Base-by-base conservation (phyloP, 2,113 vertebrate genomes). In the Scomber japonicus region DNA sequence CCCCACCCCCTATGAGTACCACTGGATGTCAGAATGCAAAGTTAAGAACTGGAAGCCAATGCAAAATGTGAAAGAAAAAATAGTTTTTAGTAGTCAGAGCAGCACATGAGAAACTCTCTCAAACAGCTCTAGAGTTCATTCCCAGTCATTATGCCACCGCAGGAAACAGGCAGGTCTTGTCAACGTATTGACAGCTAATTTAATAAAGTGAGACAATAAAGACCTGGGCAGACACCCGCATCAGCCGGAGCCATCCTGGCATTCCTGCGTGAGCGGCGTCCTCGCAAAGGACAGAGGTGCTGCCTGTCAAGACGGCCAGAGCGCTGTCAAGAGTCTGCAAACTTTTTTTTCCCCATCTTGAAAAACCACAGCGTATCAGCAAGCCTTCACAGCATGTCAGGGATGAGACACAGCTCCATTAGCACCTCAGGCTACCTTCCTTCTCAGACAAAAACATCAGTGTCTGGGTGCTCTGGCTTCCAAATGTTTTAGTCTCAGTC, bases 141-240 rank as follows among this genome's bases (percentile, higher is more conserved):
- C 59, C 35, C 51, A 35, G 46, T 15, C 53, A 48, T 49, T 17
- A 24, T 44, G 72, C 60, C 53, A 17, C 54, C 1, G 13, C 53
- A 75, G 63, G 14, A 61, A 76, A 67, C 55, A 66, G 61, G 48
- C 48, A 48, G 46, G 46, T 21, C 66, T 62, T 45, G 55, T 77
- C 54, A 78, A 70, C 73, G 61, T 80, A 89, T 63, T 70, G 87
- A 86, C 89, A 91, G 82, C 75, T 91, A 74, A 85, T 88, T 88
- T 88, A 86, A 81, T 88, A 79, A 82, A 78, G 68, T 75, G 71
- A 84, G 80, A 86, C 71, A 78, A 82, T 73, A 78, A 80, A 88
- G 79, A 72, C 75, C 67, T 48, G 59, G 70, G 50, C 55, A 78
- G 79, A 86, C 66, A 21, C 9, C 9, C 60, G 53, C 35, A 74